Conservation (phyloP, 2,888 invertebrate genomes). For the Archips xylosteana region DNA sequence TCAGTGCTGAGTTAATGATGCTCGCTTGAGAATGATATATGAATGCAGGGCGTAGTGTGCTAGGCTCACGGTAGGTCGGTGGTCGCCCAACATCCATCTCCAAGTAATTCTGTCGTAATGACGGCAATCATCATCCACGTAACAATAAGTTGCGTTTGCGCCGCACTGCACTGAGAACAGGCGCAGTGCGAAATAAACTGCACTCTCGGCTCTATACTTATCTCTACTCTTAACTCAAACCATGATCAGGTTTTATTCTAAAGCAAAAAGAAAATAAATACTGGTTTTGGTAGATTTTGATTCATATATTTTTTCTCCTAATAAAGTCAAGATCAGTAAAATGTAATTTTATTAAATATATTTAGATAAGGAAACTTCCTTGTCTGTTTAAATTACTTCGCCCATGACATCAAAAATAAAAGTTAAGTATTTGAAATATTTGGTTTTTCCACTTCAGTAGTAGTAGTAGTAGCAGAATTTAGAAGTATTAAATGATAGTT, state of each 20-base stretch:
- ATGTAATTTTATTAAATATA: too few relatives aligned
- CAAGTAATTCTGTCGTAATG: slow-evolving; percentile 76
- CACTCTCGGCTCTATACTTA: slow-evolving; percentile 8
- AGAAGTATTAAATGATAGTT: too few relatives aligned
- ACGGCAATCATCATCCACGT: slow-evolving; percentile 82
- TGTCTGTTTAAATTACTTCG: too few relatives aligned
- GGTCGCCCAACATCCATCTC: slow-evolving; percentile 45
- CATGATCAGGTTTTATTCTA: neutral
- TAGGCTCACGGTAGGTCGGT: slow-evolving; percentile 46
- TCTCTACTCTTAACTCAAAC: neutral
- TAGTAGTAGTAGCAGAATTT: too few relatives aligned
- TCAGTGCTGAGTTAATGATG: neutral
- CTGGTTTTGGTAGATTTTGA: neutral
- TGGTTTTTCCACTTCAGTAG: too few relatives aligned
- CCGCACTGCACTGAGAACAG: slow-evolving; percentile 49
- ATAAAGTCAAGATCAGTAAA: too few relatives aligned
- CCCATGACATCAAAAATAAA: too few relatives aligned
- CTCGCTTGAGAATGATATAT: neutral
- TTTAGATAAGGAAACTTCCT: too few relatives aligned
- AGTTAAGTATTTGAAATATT: too few relatives aligned
- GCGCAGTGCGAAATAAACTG: slow-evolving; percentile 58
- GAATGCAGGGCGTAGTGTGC: neutral
- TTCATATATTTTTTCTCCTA: neutral
- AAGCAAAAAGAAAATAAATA: neutral
- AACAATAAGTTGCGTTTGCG: slow-evolving; percentile 72